Percentiles rank a stretch among this genome's conserved stretches.
phyloP scores from a whole-genome alignment of 2,113 vertebrate species.

The Hylia prasina region DNA sequence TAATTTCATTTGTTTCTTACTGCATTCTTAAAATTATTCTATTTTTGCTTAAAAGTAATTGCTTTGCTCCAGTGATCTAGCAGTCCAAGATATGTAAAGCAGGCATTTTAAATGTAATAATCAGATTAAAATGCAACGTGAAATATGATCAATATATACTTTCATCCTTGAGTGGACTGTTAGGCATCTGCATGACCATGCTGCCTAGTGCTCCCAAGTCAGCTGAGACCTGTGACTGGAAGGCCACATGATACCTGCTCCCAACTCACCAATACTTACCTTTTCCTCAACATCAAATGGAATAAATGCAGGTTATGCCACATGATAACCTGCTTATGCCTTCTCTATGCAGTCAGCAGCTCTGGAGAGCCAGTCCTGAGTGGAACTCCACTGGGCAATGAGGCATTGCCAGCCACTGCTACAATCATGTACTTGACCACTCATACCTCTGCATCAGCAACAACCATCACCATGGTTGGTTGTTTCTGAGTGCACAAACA shows the following conservation, averaged over 20 bases:
- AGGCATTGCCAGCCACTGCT: background rate
- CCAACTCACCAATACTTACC: background rate
- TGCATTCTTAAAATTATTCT: background rate
- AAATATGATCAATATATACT: background rate
- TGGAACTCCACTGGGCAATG: background rate
- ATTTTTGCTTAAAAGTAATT: background rate
- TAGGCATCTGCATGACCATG: background rate
- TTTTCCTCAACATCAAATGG: background rate
- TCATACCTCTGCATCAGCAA: background rate
- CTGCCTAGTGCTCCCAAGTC: background rate
- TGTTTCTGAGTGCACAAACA: background rate
- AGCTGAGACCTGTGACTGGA: background rate
- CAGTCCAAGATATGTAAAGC: background rate
- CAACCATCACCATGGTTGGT: background rate
- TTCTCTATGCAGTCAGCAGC: background rate
- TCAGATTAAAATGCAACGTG: background rate
- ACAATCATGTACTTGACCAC: accelerated
- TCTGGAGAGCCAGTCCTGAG: background rate
- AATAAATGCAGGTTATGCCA: background rate
- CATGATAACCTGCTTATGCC: background rate
- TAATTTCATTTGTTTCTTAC: background rate
- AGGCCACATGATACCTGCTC: background rate
- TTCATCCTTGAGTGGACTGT: background rate
- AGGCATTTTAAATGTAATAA: background rate
- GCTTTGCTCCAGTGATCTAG: background rate